Evolutionary conservation across 2,113 vertebrate species (phyloP), one percentile per base, ranked within the genome.

Genomic region (Saimiri boliviensis): DNA sequence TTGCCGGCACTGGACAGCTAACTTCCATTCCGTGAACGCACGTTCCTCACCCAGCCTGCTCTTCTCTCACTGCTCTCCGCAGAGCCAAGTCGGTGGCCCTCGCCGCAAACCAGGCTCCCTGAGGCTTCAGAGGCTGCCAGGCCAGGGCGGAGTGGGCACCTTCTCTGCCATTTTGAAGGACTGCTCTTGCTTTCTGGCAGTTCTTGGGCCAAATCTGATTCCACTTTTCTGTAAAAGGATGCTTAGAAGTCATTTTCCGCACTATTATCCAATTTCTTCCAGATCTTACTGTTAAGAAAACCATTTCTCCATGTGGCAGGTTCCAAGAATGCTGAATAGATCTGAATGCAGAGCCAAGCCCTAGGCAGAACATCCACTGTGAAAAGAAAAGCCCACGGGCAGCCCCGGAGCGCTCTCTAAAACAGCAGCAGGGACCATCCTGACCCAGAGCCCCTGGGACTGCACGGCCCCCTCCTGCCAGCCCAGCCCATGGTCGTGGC

Each of bases 31-130:
- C 7, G 8, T 3, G 3, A 6, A 45, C 0, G 0, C 37, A 32
- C 19, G 16, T 5, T 35, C 17, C 3, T 37, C 1, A 5, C 3
- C 23, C 3, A 17, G 6, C 12, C 2, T 2, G 32, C 68, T 21
- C 10, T 16, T 23, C n/a, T 56, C 17, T 23, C n/a, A 2, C 21
- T 16, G 2, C 30, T 35, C 13, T n/a, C 7, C 6, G 17, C 42
- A 5, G n/a, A 86, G 82, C 27, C 12, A 42, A 25, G 2, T 2
- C 21, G 63, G n/a, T 1, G 27, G 42, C 20, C 42, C n/a, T 14
- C 0, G 0, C 42, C 16, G 2, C 5, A 6, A 11, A 9, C 5
- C 60, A 25, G 35, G 2, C 0, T 25, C 5, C 5, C 14, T 9
- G 21, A 54, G 54, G 30, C 5, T 45, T 25, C 21, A 25, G 40